phyloP scores from a whole-genome alignment of 1,140 invertebrate species.

The Aphelinus atriplicis region DNA sequence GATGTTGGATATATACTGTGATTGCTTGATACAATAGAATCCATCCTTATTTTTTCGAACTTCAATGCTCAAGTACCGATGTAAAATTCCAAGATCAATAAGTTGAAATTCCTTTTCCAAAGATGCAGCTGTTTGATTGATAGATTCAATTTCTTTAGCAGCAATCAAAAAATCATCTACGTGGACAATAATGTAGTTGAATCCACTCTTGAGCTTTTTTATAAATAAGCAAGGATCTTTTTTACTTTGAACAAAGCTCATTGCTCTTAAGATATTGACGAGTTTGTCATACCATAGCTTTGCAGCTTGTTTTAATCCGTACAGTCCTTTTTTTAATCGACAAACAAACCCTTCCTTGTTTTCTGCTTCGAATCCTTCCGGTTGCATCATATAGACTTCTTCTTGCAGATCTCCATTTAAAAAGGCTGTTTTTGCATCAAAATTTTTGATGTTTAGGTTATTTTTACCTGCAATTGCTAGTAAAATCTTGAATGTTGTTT shows the following conservation, averaged over 20 bases:
- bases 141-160: background rate
- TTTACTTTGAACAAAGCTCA: too few relatives aligned
- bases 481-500: background rate
- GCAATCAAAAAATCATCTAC: constrained; percentile 15
- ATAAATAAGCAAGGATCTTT: too few relatives aligned
- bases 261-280: too few relatives aligned
- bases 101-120: background rate
- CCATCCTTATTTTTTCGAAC: background rate
- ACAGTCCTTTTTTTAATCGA: too few relatives aligned
- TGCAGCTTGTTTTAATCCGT: too few relatives aligned
- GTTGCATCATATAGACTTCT: constrained; percentile 9
- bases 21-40: background rate
- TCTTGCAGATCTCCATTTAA: constrained; percentile 15
- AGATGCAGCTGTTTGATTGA: background rate
- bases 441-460: background rate
- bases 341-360: background rate
- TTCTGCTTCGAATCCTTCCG: background rate
- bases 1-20: background rate
- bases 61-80: background rate
- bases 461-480: constrained; percentile 1
- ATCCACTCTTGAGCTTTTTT: background rate
- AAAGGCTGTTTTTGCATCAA: constrained; percentile 15
- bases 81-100: background rate
- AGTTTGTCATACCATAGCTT: too few relatives aligned
- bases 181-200: constrained; percentile 18